These are phyloP conservation scores for Ammospiza nelsoni DNA, from an alignment of 2,113 vertebrate genomes.

Conservation along the genomic window DNA sequence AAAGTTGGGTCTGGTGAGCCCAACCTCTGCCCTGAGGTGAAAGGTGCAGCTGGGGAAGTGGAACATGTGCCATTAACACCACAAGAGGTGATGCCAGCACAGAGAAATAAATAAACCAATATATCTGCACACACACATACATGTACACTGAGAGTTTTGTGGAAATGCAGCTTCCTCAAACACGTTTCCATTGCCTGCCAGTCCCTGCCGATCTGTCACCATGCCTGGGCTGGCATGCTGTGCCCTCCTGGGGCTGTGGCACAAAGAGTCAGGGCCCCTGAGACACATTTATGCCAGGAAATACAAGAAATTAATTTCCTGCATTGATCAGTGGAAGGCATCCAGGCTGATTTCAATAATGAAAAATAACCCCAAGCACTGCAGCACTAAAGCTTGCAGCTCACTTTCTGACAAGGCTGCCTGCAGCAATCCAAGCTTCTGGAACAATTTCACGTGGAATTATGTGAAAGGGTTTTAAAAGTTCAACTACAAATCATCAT, in stretches of 20 bases:
- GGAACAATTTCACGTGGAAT: not conserved
- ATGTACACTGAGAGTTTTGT: not conserved
- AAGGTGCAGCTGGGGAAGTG: not conserved
- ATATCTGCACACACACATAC: not conserved
- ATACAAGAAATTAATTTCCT: conserved; percentile 68
- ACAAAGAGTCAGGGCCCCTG: conserved; percentile 51
- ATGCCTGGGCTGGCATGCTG: not conserved
- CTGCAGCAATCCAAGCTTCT: not conserved
- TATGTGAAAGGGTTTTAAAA: not conserved
- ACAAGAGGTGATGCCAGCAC: not conserved
- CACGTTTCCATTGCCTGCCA: not conserved
- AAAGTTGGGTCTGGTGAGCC: not conserved
- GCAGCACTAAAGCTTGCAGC: not conserved
- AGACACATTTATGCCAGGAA: conserved; percentile 49
- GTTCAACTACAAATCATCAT: not conserved
- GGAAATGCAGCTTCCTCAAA: not conserved
- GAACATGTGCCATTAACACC: not conserved
- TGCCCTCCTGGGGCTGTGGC: not conserved
- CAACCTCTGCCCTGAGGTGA: not conserved
- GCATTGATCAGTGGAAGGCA: conserved; percentile 55
- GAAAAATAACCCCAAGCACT: not conserved
- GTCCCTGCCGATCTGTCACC: conserved; percentile 31
- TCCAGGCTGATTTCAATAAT: conserved; percentile 52
- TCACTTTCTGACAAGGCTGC: not conserved
- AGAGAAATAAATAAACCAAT: not conserved